Evolutionary conservation across 2,797 vertebrate species (phyloP), one percentile per base, ranked within the genome.

Genomic region (Pseudochromis fuscus): DNA sequence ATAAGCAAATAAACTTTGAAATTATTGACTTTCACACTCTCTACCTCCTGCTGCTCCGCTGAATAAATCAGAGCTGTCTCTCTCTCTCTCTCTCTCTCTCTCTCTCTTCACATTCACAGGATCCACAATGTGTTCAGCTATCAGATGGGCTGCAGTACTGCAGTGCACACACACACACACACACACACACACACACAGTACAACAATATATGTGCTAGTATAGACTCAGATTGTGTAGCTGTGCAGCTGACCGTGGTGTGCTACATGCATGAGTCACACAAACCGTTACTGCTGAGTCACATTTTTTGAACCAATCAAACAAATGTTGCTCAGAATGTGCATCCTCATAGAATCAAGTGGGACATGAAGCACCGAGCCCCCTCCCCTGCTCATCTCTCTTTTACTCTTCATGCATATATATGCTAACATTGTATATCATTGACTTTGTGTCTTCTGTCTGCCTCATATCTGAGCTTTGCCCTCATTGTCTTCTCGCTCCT

Each of bases 1-100:
- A 83, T 83, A 82, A 85, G 75, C 75, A 85, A 87, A 90, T 90
- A 82, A 87, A 81, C 75, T 82, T 80, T 58, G 57, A 84, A 89
- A 82, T 84, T 50, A 87, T 86, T 86, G 80, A 89, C 85, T 86
- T 86, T 84, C 70, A 81, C 71, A 77, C 72, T 72, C 67, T 64
- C 63, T 73, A 46, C 70, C 75, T 81, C 83, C 85, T 57, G 84
- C 73, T 82, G 79, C 68, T 82, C 53, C 27, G 19, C 75, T 84
- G 82, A 86, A 86, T 87, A 87, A 82, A 90, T 90, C 64, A 77
- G 18, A 58, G 33, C 49, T 13, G 38, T 19, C 25, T 62, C 62
- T 24, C 53, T 15, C 53, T 37, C 60, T 27, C 51, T 67, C 18
- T 38, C 27, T 65, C 19, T 62, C 40, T 44, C n/a, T 58, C 24